Evolutionary conservation across 2,888 invertebrate genomes (phyloP).

Genomic region (Trichopria drosophilae): DNA sequence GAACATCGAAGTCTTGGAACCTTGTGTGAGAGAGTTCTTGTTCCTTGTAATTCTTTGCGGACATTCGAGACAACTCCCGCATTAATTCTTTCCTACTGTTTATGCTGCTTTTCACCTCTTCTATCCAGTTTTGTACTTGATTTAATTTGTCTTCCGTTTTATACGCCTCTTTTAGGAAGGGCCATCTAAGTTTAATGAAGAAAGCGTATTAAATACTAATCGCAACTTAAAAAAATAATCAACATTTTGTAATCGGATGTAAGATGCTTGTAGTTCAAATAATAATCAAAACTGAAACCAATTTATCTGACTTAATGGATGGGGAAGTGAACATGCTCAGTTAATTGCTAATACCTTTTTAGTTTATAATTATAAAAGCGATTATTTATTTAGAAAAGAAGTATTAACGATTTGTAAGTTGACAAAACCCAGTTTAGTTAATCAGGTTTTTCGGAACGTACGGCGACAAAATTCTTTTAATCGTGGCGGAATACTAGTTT

Average conservation of each 20-base stretch:
- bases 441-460: too few relatives aligned
- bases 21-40: conserved; percentile 59
- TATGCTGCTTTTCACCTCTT: conserved; percentile 54
- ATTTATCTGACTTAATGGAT: too few relatives aligned
- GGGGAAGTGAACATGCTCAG: too few relatives aligned
- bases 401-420: too few relatives aligned
- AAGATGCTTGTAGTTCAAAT: too few relatives aligned
- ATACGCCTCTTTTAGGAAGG: conserved; percentile 51
- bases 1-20: conserved; percentile 56
- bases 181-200: conserved; percentile 54
- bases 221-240: neutral
- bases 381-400: too few relatives aligned
- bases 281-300: too few relatives aligned
- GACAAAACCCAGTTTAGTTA: too few relatives aligned
- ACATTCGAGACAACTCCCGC: conserved; percentile 57
- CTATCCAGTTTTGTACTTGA: conserved; percentile 50
- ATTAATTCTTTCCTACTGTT: conserved; percentile 50
- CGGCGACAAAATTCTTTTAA: too few relatives aligned
- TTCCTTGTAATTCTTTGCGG: conserved; percentile 58
- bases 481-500: too few relatives aligned
- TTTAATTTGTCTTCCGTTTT: conserved; percentile 40
- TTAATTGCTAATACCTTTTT: too few relatives aligned
- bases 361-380: too few relatives aligned
- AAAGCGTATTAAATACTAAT: neutral
- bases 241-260: neutral